phyloP scores from a whole-genome alignment of 2,113 vertebrate genomes.

The Sula dactylatra region DNA sequence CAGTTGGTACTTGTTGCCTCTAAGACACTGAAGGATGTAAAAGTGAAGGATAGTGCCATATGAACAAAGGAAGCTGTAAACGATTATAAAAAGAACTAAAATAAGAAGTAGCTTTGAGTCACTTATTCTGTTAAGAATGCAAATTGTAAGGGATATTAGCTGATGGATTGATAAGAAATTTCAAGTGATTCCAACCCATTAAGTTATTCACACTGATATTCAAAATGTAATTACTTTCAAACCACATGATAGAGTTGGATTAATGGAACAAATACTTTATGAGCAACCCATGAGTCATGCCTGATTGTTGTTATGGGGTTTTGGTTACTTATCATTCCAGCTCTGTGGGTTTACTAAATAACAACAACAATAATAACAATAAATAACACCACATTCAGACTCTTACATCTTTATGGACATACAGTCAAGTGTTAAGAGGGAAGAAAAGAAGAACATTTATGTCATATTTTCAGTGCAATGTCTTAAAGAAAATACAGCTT shows the following conservation, averaged over 20 bases:
- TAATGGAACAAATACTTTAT: conserved; percentile 15
- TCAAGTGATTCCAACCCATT: conserved; percentile 23
- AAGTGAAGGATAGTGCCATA: background rate
- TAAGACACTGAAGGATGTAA: background rate
- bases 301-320: background rate
- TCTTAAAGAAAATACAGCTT: background rate
- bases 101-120: background rate
- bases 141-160: background rate
- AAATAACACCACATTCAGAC: background rate
- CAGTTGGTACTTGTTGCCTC: background rate
- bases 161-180: conserved; percentile 4
- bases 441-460: background rate
- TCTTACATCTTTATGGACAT: background rate
- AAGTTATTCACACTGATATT: conserved; percentile 5
- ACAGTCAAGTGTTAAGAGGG: background rate
- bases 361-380: background rate
- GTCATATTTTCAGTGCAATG: background rate
- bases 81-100: background rate
- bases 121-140: background rate
- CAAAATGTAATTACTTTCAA: conserved; percentile 39
- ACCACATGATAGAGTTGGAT: background rate
- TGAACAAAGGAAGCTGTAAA: background rate
- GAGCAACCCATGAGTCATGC: background rate
- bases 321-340: background rate
- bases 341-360: conserved; percentile 18